phyloP scores from a whole-genome alignment of 2,888 invertebrate genomes.

The Helleia helle region DNA sequence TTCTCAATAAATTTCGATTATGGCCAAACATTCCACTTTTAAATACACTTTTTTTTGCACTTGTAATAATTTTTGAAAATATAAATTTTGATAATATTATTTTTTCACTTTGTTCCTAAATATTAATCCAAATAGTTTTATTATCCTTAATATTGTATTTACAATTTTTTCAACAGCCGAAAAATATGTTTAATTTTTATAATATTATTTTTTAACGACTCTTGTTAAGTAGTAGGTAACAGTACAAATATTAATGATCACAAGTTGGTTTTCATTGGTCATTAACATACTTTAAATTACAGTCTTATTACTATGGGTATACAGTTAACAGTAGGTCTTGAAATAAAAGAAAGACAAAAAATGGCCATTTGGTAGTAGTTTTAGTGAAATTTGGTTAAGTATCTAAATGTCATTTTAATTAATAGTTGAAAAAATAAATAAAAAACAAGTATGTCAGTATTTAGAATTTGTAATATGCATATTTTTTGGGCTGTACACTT shows the following conservation, averaged over 20 bases:
- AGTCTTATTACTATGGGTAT: slow-evolving; percentile 62
- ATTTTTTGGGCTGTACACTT: slow-evolving; percentile 42
- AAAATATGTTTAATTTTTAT: slow-evolving; percentile 74
- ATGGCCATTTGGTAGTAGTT: slow-evolving; percentile 10
- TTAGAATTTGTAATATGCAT: slow-evolving; percentile 30
- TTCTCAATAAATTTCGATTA: slow-evolving; percentile 57
- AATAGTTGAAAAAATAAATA: too few species aligned
- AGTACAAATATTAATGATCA: slow-evolving; percentile 77
- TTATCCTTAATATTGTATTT: slow-evolving; percentile 74
- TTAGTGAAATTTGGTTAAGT: too few species aligned
- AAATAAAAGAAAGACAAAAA: slow-evolving; percentile 24
- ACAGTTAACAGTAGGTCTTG: slow-evolving; percentile 68
- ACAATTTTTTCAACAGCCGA: slow-evolving; percentile 75
- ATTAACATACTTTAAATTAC: slow-evolving; percentile 74
- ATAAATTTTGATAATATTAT: slow-evolving; percentile 75
- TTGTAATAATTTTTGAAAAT: slow-evolving; percentile 75
- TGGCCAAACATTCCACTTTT: slow-evolving; percentile 69
- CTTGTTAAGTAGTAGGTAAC: slow-evolving; percentile 76
- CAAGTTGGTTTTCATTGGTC: slow-evolving; percentile 76
- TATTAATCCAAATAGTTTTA: slow-evolving; percentile 75
- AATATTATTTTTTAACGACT: slow-evolving; percentile 74
- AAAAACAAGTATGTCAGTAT: slow-evolving; percentile 1
- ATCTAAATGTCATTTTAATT: too few species aligned
- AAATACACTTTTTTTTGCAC: slow-evolving; percentile 64
- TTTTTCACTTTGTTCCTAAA: slow-evolving; percentile 66